Base-by-base conservation (phyloP, 2,888 invertebrate genomes). In the Caenorhabditis wallacei region DNA sequence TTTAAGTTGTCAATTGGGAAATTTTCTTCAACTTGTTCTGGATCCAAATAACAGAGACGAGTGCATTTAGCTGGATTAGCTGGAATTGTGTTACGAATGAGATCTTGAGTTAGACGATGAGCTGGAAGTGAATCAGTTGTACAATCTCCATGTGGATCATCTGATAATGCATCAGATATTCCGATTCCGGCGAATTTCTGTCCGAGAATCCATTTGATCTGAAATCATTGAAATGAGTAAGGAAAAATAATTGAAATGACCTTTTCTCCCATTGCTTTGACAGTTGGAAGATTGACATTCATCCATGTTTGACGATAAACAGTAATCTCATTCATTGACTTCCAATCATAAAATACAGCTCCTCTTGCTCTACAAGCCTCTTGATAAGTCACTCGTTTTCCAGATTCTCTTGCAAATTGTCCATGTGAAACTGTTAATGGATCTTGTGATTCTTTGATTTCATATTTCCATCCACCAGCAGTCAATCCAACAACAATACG, bases 1-100 rank as follows among this genome's bases (percentile, higher is more conserved):
- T 59, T 59, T 26, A 83, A 30, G 16, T 71, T 59, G 16, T 83
- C 80, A 46, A 83, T 72, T n/a, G 80, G 80, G 48, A 83, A 83
- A 0, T 43, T 24, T 40, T 70, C 75, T 10, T 61, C 56, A 8
- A 75, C 61, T 35, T 66, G 22, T 16, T 64, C 43, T 35, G 83
- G 57, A 37, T 74, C 66, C 43, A 83, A 30, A 46, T 83, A 83
- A 26, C 83, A 83, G 5, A 83, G 51, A 26, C 83, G 56, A 11
- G 74, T 70, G 37, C 83, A 83, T 35, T 75, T 70, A 0, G 83
- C 71, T 11, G 66, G 54, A 20, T 46, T 61, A 2, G 79, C 46
- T 2, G 68, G 56, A 3, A 74, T 59, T 0, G 64, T 79, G 24
- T 43, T 74, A 0, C 37, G 26, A 20, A 74, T 56, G 1, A 70